phyloP scores from a whole-genome alignment of 2,888 invertebrate genomes.

The Mactromeris polynyma region DNA sequence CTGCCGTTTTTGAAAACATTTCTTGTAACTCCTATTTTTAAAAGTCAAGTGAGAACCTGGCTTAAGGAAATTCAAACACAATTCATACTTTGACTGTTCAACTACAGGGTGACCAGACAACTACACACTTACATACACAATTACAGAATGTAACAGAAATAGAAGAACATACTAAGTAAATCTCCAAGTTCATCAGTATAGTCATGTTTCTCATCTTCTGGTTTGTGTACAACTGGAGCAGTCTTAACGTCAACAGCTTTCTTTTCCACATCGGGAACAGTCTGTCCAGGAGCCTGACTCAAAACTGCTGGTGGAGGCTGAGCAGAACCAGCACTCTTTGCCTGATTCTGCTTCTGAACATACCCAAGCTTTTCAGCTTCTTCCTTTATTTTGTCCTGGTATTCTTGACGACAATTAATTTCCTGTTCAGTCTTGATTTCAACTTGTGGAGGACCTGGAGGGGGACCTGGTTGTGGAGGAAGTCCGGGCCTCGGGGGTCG shows the following conservation, averaged over 20 bases:
- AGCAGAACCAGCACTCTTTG: not conserved
- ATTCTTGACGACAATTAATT: not conserved
- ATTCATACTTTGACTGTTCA: too few species aligned
- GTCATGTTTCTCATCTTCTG: slow-evolving; percentile 79
- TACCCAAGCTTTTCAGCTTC: slow-evolving; percentile 34
- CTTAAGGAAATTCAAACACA: too few species aligned
- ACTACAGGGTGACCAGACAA: too few species aligned
- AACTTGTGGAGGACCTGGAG: not conserved
- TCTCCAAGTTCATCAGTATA: slow-evolving; percentile 78
- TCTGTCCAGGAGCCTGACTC: not conserved
- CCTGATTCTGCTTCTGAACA: not conserved
- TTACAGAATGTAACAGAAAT: too few species aligned
- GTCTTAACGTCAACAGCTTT: slow-evolving; percentile 58
- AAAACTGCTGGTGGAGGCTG: not conserved
- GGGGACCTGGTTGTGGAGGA: not conserved
- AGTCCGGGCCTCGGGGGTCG: not conserved
- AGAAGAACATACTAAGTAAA: slow-evolving; percentile 76
- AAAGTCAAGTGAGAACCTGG: too few species aligned
- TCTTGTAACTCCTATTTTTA: too few species aligned
- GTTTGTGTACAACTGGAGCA: slow-evolving; percentile 62
- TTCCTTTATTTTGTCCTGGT: slow-evolving; percentile 53
- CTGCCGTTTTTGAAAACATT: too few species aligned
- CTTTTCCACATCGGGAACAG: slow-evolving; percentile 7
- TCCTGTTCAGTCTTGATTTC: slow-evolving; percentile 17
- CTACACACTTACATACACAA: too few species aligned